phyloP scores from a whole-genome alignment of 2,113 vertebrate species.

The Andinoacara biseriatus region DNA sequence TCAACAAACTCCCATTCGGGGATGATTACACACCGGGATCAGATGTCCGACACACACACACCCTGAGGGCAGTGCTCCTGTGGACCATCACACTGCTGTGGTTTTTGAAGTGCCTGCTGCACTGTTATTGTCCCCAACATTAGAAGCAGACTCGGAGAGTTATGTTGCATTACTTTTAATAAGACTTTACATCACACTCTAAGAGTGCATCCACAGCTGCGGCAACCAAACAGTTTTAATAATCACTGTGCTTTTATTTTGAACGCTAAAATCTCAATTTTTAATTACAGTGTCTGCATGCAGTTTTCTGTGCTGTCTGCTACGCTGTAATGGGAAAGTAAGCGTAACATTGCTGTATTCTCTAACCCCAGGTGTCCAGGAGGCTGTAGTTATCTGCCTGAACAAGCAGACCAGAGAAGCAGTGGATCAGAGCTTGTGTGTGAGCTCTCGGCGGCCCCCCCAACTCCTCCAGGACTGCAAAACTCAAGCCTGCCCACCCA shows the following conservation, averaged over 20 bases:
- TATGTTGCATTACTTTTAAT: slow-evolving; percentile 48
- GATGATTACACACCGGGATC: slow-evolving; percentile 64
- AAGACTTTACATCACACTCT: slow-evolving; percentile 41
- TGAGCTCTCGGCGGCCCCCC: slow-evolving; percentile 86
- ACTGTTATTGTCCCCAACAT: slow-evolving; percentile 59
- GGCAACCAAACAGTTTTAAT: slow-evolving; percentile 16
- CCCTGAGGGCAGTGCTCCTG: slow-evolving; percentile 64
- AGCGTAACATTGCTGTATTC: not conserved
- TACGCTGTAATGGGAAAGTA: not conserved
- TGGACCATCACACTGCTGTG: slow-evolving; percentile 64
- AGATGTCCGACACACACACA: slow-evolving; percentile 49
- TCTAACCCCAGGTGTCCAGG: slow-evolving; percentile 88
- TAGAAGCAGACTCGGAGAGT: slow-evolving; percentile 43
- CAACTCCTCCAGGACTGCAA: slow-evolving; percentile 89
- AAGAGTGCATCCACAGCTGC: slow-evolving; percentile 28
- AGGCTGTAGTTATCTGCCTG: slow-evolving; percentile 92
- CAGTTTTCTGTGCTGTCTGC: not conserved
- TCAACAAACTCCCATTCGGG: slow-evolving; percentile 49
- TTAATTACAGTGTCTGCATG: slow-evolving; percentile 15
- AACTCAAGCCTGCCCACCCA: slow-evolving; percentile 89
- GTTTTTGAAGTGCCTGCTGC: slow-evolving; percentile 57
- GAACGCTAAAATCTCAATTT: slow-evolving; percentile 18
- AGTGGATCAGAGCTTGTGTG: slow-evolving; percentile 84
- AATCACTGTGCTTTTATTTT: slow-evolving; percentile 30
- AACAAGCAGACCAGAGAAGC: slow-evolving; percentile 92